Percentiles rank a stretch among this genome's conserved stretches.
phyloP scores from a whole-genome alignment of 2,797 vertebrate species.

The Bufotes viridis region DNA sequence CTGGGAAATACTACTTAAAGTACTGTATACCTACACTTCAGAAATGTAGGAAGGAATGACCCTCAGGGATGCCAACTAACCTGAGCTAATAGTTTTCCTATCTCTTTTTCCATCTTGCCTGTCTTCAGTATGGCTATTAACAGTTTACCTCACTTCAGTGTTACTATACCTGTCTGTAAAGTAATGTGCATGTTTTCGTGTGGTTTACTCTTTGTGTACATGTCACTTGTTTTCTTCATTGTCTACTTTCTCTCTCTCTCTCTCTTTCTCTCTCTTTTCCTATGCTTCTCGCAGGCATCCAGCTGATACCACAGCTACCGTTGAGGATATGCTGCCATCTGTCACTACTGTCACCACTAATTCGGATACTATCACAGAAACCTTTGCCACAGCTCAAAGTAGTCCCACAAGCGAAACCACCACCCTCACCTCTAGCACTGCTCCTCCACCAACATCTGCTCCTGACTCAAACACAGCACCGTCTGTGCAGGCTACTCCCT shows the following conservation, averaged over 20 bases:
- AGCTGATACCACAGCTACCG: constrained; percentile 84
- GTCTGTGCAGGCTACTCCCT: constrained; percentile 73
- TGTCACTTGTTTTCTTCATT: constrained; percentile 81
- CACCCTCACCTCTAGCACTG: constrained; percentile 91
- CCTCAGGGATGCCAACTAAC: constrained; percentile 26
- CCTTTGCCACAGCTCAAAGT: constrained; percentile 93
- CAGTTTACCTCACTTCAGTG: constrained; percentile 36
- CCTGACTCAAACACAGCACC: constrained; percentile 79
- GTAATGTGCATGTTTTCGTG: constrained; percentile 68
- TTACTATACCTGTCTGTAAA: constrained; percentile 57
- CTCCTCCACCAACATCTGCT: constrained; percentile 75
- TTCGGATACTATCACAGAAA: constrained; percentile 95
- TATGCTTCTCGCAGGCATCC: constrained; percentile 89
- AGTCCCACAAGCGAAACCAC: constrained; percentile 97
- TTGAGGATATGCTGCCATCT: constrained; percentile 95
- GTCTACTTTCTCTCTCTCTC: constrained; percentile 82
- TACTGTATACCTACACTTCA: neutral
- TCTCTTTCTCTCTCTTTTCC: constrained; percentile 84
- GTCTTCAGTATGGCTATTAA: constrained; percentile 41
- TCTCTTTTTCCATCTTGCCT: constrained; percentile 35
- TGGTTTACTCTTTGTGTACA: constrained; percentile 72
- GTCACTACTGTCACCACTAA: constrained; percentile 89
- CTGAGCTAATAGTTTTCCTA: neutral
- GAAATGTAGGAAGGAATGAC: neutral
- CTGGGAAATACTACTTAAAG: neutral